Percentiles rank a stretch among this genome's conserved stretches.
phyloP scores from a whole-genome alignment of 2,888 invertebrate species.

The Coenonympha arcania region DNA sequence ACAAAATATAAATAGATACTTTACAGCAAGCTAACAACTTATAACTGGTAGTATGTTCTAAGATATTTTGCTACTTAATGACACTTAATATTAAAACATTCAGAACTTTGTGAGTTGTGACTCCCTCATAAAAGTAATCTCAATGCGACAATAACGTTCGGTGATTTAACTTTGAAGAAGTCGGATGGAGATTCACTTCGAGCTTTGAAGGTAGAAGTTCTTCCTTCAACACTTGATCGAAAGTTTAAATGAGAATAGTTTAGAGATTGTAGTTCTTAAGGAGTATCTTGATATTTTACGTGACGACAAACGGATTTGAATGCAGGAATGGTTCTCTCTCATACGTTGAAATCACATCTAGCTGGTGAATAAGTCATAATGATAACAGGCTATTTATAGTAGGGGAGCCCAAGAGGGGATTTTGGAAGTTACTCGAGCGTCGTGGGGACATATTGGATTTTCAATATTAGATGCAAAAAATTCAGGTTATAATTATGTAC shows the following conservation, averaged over 20 bases:
- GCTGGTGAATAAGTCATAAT: no score
- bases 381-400: no score
- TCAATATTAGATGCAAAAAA: no score
- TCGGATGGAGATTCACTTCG: conserved; percentile 1
- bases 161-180: conserved; percentile 3
- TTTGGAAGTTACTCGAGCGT: no score
- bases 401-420: no score
- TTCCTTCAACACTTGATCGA: neutral
- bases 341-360: no score
- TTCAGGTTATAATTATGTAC: no score
- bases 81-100: neutral
- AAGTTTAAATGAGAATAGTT: conserved; percentile 11
- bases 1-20: no score
- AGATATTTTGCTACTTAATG: neutral
- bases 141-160: neutral
- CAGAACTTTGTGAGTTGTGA: neutral
- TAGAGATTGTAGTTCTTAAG: neutral
- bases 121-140: neutral
- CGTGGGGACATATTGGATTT: no score
- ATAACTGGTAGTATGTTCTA: neutral
- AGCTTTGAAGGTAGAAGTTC: neutral
- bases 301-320: neutral
- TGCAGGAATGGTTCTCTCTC: no score
- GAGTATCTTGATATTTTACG: neutral
- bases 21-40: no score